Conservation (phyloP, 2,888 invertebrate genomes). For the Ochlodes sylvanus region DNA sequence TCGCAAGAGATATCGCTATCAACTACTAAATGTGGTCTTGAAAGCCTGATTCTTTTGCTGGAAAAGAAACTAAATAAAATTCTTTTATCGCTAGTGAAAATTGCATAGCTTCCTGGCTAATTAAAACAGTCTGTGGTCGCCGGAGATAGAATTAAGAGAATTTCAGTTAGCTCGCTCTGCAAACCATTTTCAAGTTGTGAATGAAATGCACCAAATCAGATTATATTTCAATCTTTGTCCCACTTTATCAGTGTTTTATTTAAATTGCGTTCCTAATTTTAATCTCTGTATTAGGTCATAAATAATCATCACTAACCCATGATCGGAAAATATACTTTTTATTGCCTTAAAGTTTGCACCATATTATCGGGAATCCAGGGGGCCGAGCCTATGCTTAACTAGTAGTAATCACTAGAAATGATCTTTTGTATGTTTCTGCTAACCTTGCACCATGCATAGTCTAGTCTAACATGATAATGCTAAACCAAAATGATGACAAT, state of each 20-base stretch:
- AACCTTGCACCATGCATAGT: no score
- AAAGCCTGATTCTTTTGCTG: background rate
- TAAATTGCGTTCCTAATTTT: background rate
- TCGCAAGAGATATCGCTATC: background rate
- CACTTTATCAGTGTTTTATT: background rate
- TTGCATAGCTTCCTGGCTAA: slow-evolving; percentile 28
- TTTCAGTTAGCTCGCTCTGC: slow-evolving; percentile 20
- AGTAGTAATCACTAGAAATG: no score
- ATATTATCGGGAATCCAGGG: no score
- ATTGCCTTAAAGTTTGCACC: no score
- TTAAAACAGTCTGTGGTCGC: slow-evolving; percentile 26
- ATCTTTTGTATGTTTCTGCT: no score
- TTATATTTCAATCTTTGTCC: slow-evolving; percentile 5
- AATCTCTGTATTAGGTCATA: background rate
- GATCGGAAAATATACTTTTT: no score
- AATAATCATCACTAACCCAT: no score
- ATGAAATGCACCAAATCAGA: slow-evolving; percentile 13
- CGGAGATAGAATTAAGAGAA: slow-evolving; percentile 32
- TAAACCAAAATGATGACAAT: background rate
- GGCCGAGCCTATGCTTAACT: no score
- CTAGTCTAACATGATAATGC: no score
- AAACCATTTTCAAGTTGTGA: slow-evolving; percentile 25
- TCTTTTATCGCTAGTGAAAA: slow-evolving; percentile 22
- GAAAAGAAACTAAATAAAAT: background rate
- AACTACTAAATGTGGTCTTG: background rate